Percentiles rank a stretch among this genome's conserved stretches.
Evolutionary conservation across 2,113 vertebrate species (phyloP).

Genomic region (Mus spicilegus): DNA sequence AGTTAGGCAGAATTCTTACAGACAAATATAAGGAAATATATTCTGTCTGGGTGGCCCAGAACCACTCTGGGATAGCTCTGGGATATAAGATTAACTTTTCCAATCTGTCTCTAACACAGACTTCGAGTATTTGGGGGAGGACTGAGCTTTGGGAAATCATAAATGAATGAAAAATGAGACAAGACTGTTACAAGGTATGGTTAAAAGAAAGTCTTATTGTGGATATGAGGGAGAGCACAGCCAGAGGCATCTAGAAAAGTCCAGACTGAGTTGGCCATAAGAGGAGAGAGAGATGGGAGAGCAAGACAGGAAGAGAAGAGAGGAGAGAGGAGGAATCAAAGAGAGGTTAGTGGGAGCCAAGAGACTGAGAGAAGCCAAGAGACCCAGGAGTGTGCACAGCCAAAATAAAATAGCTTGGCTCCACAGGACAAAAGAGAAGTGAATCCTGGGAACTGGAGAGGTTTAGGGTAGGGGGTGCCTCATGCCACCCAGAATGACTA

Average conservation of each 20-base stretch:
- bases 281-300: background rate
- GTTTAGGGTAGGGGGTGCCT: background rate
- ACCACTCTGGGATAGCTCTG: background rate
- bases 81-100: background rate
- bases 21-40: background rate
- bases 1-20: background rate
- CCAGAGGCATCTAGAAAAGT: background rate
- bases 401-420: background rate
- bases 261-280: background rate
- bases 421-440: background rate
- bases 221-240: background rate
- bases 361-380: background rate
- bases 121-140: background rate
- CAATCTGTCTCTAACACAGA: background rate
- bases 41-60: background rate
- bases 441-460: background rate
- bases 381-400: background rate
- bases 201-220: too few relatives aligned
- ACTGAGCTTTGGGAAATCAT: background rate
- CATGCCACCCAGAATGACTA: background rate
- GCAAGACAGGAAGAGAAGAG: background rate
- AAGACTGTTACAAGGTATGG: background rate
- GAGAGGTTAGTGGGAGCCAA: background rate
- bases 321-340: background rate
- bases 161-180: background rate